Conservation (phyloP, 2,888 invertebrate genomes). For the Cloeon dipterum region DNA sequence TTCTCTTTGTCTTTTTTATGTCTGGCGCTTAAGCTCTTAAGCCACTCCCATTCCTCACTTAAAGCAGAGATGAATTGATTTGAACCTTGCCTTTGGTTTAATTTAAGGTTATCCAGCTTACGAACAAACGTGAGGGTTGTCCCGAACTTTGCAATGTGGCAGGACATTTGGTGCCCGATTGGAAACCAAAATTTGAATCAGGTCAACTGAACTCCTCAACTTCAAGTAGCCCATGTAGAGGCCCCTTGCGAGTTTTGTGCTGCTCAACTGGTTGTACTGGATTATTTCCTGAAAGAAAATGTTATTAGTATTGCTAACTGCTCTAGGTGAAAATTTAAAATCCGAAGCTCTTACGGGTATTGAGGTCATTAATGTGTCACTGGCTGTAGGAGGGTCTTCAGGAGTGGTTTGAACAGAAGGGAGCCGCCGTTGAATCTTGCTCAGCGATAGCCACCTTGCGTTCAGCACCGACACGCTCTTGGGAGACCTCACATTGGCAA, state of each 20-base stretch:
- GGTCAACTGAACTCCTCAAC: constrained; percentile 87
- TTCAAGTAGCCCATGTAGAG: constrained; percentile 91
- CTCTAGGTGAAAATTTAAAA: constrained; percentile 17
- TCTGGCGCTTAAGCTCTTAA: constrained; percentile 26
- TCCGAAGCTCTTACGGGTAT: constrained; percentile 33
- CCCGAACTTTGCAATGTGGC: constrained; percentile 78
- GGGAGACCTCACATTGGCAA: constrained; percentile 55
- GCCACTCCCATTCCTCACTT: constrained; percentile 90
- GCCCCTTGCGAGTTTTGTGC: constrained; percentile 60
- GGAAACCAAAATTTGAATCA: constrained; percentile 80
- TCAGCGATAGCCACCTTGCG: constrained; percentile 77
- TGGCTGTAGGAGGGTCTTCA: constrained; percentile 38
- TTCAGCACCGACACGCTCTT: constrained; percentile 76
- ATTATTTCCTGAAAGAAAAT: constrained; percentile 25
- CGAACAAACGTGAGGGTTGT: constrained; percentile 91
- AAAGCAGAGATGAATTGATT: too few species aligned
- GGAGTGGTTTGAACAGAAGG: constrained; percentile 25
- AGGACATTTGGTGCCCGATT: constrained; percentile 82
- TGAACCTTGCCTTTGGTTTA: not conserved
- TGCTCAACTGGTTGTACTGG: constrained; percentile 53
- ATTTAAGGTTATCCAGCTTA: constrained; percentile 25
- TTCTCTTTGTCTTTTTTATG: constrained; percentile 6
- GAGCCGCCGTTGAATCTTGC: constrained; percentile 43
- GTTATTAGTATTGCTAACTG: constrained; percentile 20
- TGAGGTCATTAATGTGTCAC: constrained; percentile 65